A percentile compares a stretch with the other conserved stretches of the same genome.
Evolutionary conservation across 2,113 vertebrate species (phyloP).

Genomic region (Oenanthe melanoleuca): DNA sequence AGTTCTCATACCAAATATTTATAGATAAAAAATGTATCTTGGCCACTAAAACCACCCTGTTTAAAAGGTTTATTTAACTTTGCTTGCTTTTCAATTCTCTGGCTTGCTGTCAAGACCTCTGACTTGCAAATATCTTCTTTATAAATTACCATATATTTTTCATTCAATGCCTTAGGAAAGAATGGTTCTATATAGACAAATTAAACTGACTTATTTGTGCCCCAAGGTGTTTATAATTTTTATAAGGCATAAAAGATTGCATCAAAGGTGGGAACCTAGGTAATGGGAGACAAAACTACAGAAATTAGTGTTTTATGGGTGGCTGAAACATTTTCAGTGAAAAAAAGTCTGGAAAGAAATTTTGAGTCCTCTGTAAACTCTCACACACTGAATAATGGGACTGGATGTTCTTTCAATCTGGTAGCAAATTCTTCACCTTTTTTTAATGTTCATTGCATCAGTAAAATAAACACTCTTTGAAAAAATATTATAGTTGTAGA

Average conservation of each 20-base stretch:
- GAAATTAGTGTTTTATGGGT: neutral
- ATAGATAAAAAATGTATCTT: neutral
- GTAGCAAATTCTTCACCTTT: neutral
- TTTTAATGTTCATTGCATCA: neutral
- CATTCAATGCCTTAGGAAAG: neutral
- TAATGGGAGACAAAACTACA: neutral
- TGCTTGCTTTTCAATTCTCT: neutral
- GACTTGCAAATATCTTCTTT: neutral
- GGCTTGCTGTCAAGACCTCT: neutral
- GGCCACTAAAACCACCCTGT: neutral
- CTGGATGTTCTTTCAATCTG: neutral
- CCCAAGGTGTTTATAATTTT: neutral
- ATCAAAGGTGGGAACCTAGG: neutral
- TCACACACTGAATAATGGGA: neutral
- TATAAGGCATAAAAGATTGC: neutral
- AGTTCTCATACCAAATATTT: neutral
- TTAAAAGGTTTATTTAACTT: neutral
- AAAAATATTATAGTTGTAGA: neutral
- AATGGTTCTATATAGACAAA: neutral
- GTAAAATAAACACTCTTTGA: neutral
- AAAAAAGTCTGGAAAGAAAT: neutral
- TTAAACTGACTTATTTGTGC: slow-evolving; percentile 8
- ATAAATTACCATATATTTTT: slow-evolving; percentile 5
- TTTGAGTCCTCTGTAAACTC: neutral
- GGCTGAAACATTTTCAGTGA: neutral